Evolutionary conservation across 2,113 vertebrate genomes (phyloP), one percentile per base, ranked within the genome.

Genomic region (Menura novaehollandiae): DNA sequence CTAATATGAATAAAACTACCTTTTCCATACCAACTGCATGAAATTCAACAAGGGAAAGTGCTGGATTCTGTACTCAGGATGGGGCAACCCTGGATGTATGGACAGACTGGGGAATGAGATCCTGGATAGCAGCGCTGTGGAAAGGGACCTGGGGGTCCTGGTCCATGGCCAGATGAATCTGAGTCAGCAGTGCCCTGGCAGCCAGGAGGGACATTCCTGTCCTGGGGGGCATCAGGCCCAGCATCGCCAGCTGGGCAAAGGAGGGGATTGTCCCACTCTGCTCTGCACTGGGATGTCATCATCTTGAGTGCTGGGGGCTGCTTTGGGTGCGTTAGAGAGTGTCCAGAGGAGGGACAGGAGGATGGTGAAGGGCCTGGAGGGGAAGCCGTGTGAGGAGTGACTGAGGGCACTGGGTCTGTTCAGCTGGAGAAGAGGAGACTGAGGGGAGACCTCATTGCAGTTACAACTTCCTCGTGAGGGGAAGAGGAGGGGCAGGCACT

Each of bases 21-120:
- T 86, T 69, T 64, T 79, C 6, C 13, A 46, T 27, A 32, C 28
- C 39, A 47, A 7, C 2, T 2, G 4, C 7, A 13, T 2, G 7
- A 19, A 41, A 16, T 47, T 22, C 9, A 53, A 12, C 3, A 13
- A 18, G 23, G 44, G 15, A 5, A 59, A 30, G 3, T n/a, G 3
- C 6, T 0, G 0, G 9, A 2, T 47, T 41, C 17, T 60, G 13
- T 1, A 11, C 10, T 15, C 44, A 32, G 32, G 22, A 2, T 23
- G 51, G 3, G 22, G 1, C 4, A 37, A 0, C 1, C 10, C 35
- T 17, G 33, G 27, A 1, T 59, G 27, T 28, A 2, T 0, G 0
- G 32, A 33, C 4, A 73, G 32, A 15, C 1, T n/a, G 28, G 21
- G 18, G 33, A 4, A 39, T 24, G 44, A 33, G 23, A 26, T 3